phyloP scores from a whole-genome alignment of 2,113 vertebrate species.

The Campylomormyrus tamandua region DNA sequence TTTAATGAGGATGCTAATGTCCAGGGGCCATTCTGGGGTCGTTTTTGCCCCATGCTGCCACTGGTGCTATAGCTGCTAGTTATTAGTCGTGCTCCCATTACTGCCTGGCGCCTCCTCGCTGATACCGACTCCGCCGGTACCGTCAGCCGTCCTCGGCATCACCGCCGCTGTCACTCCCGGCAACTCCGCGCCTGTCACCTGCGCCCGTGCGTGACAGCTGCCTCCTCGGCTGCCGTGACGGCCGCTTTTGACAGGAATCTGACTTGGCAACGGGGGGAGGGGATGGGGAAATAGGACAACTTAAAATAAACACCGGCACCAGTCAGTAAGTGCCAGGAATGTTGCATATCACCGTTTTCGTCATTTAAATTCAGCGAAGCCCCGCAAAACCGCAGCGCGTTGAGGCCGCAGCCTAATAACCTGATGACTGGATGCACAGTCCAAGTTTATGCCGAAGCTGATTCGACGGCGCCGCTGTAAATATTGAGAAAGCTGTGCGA shows the following conservation, averaged over 20 bases:
- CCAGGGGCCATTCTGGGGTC: background rate
- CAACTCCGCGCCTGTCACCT: background rate
- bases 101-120: background rate
- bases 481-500: background rate
- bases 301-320: constrained; percentile 1
- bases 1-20: background rate
- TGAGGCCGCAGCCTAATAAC: background rate
- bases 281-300: background rate
- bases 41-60: background rate
- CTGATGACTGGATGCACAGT: background rate
- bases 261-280: background rate
- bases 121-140: background rate
- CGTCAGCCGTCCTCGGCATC: background rate
- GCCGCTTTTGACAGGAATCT: background rate
- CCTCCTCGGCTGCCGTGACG: background rate
- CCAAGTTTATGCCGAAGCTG: background rate
- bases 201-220: background rate
- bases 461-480: background rate
- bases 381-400: background rate
- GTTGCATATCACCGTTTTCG: background rate
- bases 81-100: background rate
- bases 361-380: background rate
- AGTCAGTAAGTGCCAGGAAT: background rate
- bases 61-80: background rate
- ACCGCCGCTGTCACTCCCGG: background rate